Conservation (phyloP, 2,797 vertebrate genomes). For the Sternotherus odoratus region DNA sequence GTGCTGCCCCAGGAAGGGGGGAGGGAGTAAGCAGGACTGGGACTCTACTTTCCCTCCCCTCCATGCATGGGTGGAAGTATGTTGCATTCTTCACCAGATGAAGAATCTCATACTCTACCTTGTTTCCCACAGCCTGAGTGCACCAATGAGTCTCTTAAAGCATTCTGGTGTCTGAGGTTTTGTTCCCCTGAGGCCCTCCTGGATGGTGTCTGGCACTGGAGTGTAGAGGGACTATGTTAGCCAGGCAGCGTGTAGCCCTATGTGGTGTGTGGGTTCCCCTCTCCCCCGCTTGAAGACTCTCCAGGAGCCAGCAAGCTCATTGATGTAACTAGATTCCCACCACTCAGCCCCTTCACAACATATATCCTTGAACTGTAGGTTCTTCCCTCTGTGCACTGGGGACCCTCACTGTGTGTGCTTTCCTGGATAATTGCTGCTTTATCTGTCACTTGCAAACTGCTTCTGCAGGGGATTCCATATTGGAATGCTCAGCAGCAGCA, state of each 20-base stretch:
- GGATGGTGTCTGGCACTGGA: neutral
- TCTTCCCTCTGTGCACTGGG: neutral
- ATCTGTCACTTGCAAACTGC: neutral
- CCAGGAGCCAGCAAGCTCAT: neutral
- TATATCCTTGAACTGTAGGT: neutral
- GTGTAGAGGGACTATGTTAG: neutral
- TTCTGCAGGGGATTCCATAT: neutral
- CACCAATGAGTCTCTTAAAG: neutral
- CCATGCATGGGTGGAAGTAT: neutral
- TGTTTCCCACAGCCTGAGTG: neutral
- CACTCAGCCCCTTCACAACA: neutral
- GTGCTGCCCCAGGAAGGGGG: accelerated
- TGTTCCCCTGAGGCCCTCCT: neutral
- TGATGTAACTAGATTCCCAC: neutral
- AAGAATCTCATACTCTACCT: neutral
- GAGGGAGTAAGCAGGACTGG: no score
- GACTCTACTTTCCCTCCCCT: neutral
- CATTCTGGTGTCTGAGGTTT: neutral
- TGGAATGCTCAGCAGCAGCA: neutral
- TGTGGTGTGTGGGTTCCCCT: neutral
- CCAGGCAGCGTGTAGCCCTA: neutral
- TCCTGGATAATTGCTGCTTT: neutral
- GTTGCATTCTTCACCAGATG: neutral
- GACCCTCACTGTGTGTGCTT: neutral
- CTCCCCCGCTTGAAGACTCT: neutral